Evolutionary conservation across 35 echinoderm and acorn worm species (phyloP), one percentile per base, ranked within the genome.

Genomic region (Heliocidaris erythrogramma): DNA sequence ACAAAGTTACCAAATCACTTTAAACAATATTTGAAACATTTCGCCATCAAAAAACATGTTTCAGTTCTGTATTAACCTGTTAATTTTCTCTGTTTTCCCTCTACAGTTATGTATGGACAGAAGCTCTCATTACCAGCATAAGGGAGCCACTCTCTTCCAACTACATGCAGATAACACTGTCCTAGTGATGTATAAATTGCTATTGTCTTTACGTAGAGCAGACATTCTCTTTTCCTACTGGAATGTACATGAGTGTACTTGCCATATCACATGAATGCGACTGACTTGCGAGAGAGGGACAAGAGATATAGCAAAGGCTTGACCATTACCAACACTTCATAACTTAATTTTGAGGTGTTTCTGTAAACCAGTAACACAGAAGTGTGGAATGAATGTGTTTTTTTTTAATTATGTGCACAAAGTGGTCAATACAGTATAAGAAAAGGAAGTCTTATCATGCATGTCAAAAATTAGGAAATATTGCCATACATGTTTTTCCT

Each of bases 51-150:
- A 92, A 30, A 9, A 18, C 13, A 42, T 42, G 35, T 17, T 30
- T 9, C 11, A 30, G 9, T 17, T 13, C 4, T 30, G 50, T 56
- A 52, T 52, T 13, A 31, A 29, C 30, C 31, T 17, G 31, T 18
- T 69, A 30, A 93, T 16, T 42, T 47, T 71, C 48, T 88, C 65
- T 48, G 18, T 93, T 49, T 92, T 94, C 95, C 90, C 47, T 24
- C 85, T 90, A 1, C 96, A 98, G 97, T 98, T 97, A 86, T 98
- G 88, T 94, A 96, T 95, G 97, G 97, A 32, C 96, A 98, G 95
- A 96, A 95, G 93, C 90, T 98, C 13, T 97, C 97, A 53, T 96
- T 98, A 97, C 97, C 97, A 50, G 97, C 97, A 94, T 98, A 96
- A 98, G 86, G 47, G 30, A 30, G 30, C 18, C 53, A 48, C 9